A percentile compares a stretch with the other conserved stretches of the same genome.
phyloP scores from a whole-genome alignment of 92 coral and sea anemone genomes.

The Umimayanthus chanpuru region DNA sequence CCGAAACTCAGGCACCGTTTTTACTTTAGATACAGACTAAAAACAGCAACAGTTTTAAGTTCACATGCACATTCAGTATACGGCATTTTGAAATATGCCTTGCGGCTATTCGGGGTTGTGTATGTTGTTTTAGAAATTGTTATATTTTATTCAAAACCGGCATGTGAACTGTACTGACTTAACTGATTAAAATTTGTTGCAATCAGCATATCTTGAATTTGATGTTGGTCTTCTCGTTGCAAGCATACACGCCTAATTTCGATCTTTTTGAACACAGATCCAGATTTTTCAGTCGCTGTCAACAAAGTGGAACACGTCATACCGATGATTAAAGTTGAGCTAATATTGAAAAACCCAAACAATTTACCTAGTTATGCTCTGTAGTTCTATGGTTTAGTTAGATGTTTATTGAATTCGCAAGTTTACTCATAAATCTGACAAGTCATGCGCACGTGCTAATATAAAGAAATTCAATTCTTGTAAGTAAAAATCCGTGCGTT shows the following conservation, averaged over 20 bases:
- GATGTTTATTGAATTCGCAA: neutral
- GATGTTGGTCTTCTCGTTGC: neutral
- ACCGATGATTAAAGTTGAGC: neutral
- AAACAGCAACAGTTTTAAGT: no score
- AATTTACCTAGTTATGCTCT: neutral
- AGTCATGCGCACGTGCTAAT: neutral
- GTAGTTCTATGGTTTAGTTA: neutral
- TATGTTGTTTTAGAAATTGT: no score
- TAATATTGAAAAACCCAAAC: constrained; percentile 17
- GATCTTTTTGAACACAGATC: no score
- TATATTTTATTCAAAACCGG: no score
- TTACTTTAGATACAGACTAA: no score
- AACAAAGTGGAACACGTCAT: constrained; percentile 5
- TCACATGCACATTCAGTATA: no score
- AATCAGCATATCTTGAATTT: neutral
- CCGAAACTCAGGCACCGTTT: no score
- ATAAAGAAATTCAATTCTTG: neutral
- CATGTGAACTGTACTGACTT: no score
- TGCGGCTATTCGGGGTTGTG: no score
- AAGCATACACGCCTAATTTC: neutral
- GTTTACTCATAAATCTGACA: neutral
- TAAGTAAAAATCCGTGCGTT: neutral
- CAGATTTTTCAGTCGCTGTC: neutral
- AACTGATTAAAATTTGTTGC: no score
- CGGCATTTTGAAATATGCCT: no score